Percentiles rank a stretch among this genome's conserved stretches.
Conservation (phyloP, 2,888 invertebrate genomes). For the Coecobrya sp. region DNA sequence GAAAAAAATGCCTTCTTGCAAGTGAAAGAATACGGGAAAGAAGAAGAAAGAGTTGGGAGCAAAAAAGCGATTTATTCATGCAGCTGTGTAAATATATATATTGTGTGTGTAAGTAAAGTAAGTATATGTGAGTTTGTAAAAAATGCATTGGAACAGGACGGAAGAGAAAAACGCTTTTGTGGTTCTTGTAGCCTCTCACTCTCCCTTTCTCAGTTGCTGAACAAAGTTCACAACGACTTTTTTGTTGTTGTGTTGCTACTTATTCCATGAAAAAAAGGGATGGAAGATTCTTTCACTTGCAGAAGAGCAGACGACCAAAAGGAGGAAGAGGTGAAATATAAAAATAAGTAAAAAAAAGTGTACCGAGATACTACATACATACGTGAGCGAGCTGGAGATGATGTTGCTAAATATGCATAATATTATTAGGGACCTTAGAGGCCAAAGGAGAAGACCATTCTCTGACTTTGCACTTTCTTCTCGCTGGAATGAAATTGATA, state of each 20-base stretch:
- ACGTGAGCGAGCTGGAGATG: not conserved
- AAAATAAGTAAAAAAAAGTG: not conserved
- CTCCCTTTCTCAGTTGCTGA: not conserved
- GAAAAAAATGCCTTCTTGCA: slow-evolving; percentile 12
- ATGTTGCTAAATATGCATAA: slow-evolving; percentile 40
- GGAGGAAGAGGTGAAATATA: not conserved
- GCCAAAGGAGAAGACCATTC: not conserved
- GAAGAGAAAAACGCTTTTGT: not conserved
- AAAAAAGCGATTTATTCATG: slow-evolving; percentile 25
- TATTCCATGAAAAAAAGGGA: not conserved
- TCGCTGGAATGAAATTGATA: slow-evolving; percentile 42
- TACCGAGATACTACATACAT: not conserved
- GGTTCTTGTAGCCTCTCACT: not conserved
- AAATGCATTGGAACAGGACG: not conserved
- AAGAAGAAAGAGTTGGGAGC: not conserved
- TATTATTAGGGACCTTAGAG: slow-evolving; percentile 29
- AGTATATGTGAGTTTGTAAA: not conserved
- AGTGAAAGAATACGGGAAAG: not conserved
- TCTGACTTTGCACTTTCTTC: not conserved
- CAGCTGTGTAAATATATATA: not conserved
- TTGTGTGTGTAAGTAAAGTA: not conserved
- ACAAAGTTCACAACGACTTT: not conserved
- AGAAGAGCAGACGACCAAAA: not conserved
- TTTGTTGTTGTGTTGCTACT: not conserved
- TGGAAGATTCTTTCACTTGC: slow-evolving; percentile 43